Evolutionary conservation across 2,113 vertebrate genomes (phyloP), one percentile per base, ranked within the genome.

Genomic region (Chelonoidis abingdonii): DNA sequence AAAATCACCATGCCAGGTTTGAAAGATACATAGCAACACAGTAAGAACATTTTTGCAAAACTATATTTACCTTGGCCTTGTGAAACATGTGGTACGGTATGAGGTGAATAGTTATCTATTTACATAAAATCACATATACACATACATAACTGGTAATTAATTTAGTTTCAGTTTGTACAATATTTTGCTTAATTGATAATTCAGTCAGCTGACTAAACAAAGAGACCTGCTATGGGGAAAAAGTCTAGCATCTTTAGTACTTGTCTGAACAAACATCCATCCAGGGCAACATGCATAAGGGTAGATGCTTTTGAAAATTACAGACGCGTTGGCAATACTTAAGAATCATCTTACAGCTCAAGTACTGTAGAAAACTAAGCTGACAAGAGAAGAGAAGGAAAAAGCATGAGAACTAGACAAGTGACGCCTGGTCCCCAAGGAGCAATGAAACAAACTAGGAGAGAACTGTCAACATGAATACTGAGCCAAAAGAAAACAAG

Each of bases 401-500:
- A 78, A 47, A 22, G n/a, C 16, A 19, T n/a, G 16, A 69, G 62
- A 69, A 69, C 62, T 69, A 35, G 31, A 69, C 35, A 8, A n/a
- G 62, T 86, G 52, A 90, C 47, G 80, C n/a, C 69, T 12, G 35
- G 50, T 82, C 89, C 54, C 56, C 84, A 88, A 84, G 56, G 78
- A 94, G 72, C 38, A 31, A 72, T 50, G 35, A 94, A 95, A 88
- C 9, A 38, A 94, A 88, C 49, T 56, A 83, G 27, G 87, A 2
- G 0, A 94, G 35, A 19, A 89, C 69, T 49, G 81, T 75, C 54
- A 89, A 2, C 25, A 9, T 25, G 84, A 91, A 47, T 27, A 83
- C 25, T 56, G 89, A 94, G 87, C 11, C 47, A 80, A 93, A 94
- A 89, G 54, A 44, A 78, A 83, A 95, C 80, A 90, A 95, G 89